Evolutionary conservation across 2,113 vertebrate genomes (phyloP).

Genomic region (Naja naja): DNA sequence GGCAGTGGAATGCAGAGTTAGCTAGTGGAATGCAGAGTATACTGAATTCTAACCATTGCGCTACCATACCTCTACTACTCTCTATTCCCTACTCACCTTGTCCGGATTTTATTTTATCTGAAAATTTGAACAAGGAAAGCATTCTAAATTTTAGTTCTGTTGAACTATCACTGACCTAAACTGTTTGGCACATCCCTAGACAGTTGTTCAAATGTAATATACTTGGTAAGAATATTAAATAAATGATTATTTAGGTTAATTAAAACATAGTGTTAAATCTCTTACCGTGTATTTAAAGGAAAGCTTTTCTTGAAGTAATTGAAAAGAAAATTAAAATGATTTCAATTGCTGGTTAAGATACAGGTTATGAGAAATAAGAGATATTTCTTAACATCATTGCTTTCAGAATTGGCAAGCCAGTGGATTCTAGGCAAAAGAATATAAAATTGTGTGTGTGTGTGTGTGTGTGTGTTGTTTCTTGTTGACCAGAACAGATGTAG

Average conservation of each 20-base stretch:
- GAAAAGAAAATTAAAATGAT: background rate
- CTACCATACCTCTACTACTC: background rate
- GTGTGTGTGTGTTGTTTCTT: background rate
- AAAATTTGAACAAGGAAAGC: background rate
- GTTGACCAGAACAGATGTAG: background rate
- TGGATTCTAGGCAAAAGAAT: background rate
- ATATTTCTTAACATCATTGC: background rate
- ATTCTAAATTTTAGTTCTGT: background rate
- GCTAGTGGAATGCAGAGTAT: background rate
- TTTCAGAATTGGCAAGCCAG: background rate
- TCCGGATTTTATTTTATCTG: background rate
- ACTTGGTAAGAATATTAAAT: background rate
- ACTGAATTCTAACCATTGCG: background rate
- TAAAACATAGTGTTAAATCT: background rate
- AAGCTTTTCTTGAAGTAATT: background rate
- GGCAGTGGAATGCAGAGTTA: background rate
- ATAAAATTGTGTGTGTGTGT: background rate
- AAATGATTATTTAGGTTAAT: background rate
- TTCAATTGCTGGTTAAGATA: background rate
- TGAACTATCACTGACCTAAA: background rate
- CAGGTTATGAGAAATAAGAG: background rate
- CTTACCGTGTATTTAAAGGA: background rate
- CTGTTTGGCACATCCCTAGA: background rate
- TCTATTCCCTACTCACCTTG: background rate
- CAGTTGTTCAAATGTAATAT: constrained; percentile 5